These are phyloP conservation scores for Ichneumon xanthorius DNA, from an alignment of 2,888 invertebrate species.

Conservation along the genomic window DNA sequence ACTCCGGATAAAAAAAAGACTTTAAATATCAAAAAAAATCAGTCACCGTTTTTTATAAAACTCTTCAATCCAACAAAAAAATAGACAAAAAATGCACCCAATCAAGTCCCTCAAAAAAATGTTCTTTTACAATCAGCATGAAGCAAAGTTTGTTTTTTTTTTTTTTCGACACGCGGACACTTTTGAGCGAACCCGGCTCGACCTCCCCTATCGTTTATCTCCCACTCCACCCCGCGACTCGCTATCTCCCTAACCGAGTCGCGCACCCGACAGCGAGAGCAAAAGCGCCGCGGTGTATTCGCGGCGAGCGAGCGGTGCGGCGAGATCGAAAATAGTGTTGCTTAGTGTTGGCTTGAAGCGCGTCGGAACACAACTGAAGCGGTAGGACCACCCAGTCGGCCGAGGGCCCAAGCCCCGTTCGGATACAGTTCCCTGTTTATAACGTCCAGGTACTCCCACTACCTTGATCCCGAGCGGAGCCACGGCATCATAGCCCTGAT, in stretches of 20 bases:
- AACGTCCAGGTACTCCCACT: constrained; percentile 81
- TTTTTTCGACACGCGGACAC: no score
- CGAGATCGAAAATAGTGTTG: constrained; percentile 69
- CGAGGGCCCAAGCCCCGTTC: constrained; percentile 78
- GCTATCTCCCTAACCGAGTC: no score
- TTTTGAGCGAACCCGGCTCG: no score
- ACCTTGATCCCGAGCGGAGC: constrained; percentile 72
- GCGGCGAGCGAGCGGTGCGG: no score
- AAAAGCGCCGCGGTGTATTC: neutral
- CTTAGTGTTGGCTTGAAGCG: constrained; percentile 83
- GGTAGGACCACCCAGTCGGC: constrained; percentile 85
- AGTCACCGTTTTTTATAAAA: neutral
- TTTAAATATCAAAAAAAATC: neutral
- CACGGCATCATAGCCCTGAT: constrained; percentile 79
- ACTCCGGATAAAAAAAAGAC: neutral
- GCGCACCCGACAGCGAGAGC: no score
- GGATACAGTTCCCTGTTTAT: constrained; percentile 83
- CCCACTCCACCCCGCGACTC: no score
- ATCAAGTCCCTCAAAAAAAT: neutral
- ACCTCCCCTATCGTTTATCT: no score
- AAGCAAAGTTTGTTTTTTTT: no score
- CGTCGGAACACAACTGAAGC: constrained; percentile 85
- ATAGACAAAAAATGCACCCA: neutral
- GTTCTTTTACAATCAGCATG: no score
- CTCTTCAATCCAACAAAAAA: neutral